Percentiles rank a stretch among this genome's conserved stretches.
phyloP scores from a whole-genome alignment of 2,888 invertebrate species.

The Sarcophaga rosellei region DNA sequence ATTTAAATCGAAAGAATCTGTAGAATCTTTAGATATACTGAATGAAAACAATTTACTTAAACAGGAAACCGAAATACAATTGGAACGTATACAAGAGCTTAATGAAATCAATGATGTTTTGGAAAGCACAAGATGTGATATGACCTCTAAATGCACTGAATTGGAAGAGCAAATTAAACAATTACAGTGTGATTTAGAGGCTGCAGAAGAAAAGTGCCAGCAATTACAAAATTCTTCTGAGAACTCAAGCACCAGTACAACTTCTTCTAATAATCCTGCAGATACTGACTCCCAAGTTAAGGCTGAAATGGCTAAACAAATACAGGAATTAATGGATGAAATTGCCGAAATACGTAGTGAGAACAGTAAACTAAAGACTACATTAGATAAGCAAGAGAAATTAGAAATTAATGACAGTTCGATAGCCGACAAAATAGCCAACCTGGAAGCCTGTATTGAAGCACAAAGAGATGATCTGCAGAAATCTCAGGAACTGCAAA shows the following conservation, averaged over 20 bases:
- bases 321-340: conserved; percentile 73
- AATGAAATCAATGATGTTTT: conserved; percentile 83
- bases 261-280: neutral
- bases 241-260: neutral
- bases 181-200: conserved; percentile 77
- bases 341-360: conserved; percentile 57
- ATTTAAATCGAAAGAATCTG: conserved; percentile 74
- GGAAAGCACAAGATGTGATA: conserved; percentile 78
- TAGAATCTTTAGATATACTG: conserved; percentile 77
- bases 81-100: conserved; percentile 81
- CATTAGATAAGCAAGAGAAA: conserved; percentile 73
- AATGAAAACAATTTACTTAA: conserved; percentile 83
- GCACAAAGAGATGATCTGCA: conserved; percentile 82
- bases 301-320: conserved; percentile 77
- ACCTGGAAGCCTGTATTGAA: conserved; percentile 82
- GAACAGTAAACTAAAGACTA: conserved; percentile 56
- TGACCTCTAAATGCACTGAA: conserved; percentile 80
- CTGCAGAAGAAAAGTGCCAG: conserved; percentile 79
- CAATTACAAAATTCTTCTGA: conserved; percentile 37
- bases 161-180: conserved; percentile 81
- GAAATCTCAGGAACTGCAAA: conserved; percentile 82
- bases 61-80: conserved; percentile 60
- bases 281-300: conserved; percentile 73
- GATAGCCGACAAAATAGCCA: conserved; percentile 77
- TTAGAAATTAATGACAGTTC: conserved; percentile 83